Base-by-base conservation (phyloP, 1,140 invertebrate genomes). In the Pararge aegeria region DNA sequence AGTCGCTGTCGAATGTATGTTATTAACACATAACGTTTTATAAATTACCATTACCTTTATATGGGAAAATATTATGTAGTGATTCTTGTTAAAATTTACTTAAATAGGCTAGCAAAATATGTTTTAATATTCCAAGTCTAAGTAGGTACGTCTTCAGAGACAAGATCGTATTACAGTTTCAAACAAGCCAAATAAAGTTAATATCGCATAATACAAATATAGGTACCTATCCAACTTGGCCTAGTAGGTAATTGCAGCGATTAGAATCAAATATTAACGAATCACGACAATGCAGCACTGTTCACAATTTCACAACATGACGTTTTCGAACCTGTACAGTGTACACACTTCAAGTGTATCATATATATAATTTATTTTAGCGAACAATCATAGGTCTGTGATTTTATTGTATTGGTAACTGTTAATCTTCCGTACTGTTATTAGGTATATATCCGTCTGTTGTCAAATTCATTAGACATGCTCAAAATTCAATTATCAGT, bases 251-350 rank as follows among this genome's bases (percentile, higher is more conserved):
- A 74, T 66, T 50, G 46, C 61, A 29, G 53, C 61, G 64, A 77
- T 74, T 70, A 77, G 56, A 70, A 72, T 74, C 64, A 70, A 68
- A 70, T 75, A 68, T 64, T 34, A 20, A 66, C 52, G 51, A 24
- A 64, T 20, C 42, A 46, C 61, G 51, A 66, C 66, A 66, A 66
- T 66, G 60, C 54, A 51, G 21, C 55, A 61, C 71, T 69, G 66
- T 64, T 75, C 66, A 71, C 75, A 70, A 69, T 78, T 78, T 66
- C 73, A 68, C 69, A 78, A 78, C 58, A 48, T 67, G 38, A 38
- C 30, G 18, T 20, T 18, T 37, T 38, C 30, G 34, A 21, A 38
- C 13, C 7, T n/a, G n/a, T n/a, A n/a, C n/a, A n/a, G n/a, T n/a
- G n/a, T n/a, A n/a, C n/a, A n/a, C 34, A 7, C 10, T 46, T 4